Evolutionary conservation across 2,797 vertebrate species (phyloP).

Genomic region (Myotis vivesi): DNA sequence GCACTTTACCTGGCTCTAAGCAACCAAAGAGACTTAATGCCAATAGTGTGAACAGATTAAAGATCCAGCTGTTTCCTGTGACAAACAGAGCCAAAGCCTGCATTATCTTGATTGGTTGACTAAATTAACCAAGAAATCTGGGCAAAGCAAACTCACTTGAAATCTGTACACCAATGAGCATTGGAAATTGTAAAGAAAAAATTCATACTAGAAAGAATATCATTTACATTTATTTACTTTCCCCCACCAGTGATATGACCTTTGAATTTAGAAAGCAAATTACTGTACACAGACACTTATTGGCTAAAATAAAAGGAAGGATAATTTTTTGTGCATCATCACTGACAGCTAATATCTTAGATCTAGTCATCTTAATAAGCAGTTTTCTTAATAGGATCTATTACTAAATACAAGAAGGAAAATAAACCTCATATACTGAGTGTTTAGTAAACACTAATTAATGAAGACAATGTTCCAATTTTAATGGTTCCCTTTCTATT

Average conservation of each 20-base stretch:
- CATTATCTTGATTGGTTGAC: neutral
- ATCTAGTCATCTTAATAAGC: neutral
- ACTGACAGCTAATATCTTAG: neutral
- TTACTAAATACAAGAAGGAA: neutral
- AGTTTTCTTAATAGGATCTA: neutral
- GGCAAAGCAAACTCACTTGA: neutral
- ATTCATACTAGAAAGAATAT: neutral
- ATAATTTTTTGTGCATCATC: neutral
- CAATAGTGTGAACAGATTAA: neutral
- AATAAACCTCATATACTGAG: neutral
- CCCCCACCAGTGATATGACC: neutral
- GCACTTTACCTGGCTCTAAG: neutral
- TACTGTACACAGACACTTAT: neutral
- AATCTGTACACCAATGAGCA: neutral
- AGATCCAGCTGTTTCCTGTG: neutral
- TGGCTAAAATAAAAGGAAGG: constrained; percentile 1
- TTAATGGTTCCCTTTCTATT: neutral
- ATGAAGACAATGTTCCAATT: neutral
- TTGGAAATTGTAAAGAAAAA: neutral
- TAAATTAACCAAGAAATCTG: constrained; percentile 37
- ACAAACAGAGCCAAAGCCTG: neutral
- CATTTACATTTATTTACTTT: constrained; percentile 18
- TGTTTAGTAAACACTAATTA: constrained; percentile 12
- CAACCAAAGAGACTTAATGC: neutral
- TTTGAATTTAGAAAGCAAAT: constrained; percentile 49